Evolutionary conservation across 2,888 invertebrate genomes (phyloP).

Genomic region (Acanthopleura granulata): DNA sequence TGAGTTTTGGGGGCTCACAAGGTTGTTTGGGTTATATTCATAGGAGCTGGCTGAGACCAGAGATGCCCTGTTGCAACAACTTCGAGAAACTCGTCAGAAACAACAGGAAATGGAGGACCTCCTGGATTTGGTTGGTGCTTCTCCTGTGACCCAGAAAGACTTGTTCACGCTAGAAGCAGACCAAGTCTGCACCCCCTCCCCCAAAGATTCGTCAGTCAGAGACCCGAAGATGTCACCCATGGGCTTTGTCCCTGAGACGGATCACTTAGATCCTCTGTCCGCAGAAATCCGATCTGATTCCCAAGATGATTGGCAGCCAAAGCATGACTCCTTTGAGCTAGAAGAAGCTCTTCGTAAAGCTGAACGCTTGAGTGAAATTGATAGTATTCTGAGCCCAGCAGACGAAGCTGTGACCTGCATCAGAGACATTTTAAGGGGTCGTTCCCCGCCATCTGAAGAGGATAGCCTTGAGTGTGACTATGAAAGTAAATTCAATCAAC

Average conservation of each 20-base stretch:
- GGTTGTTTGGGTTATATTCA: slow-evolving; percentile 24
- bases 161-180: background rate
- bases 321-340: background rate
- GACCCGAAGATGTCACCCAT: background rate
- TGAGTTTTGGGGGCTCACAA: background rate
- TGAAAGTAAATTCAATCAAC: background rate
- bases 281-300: background rate
- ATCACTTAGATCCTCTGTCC: background rate
- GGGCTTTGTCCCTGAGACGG: background rate
- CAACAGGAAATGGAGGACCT: slow-evolving; percentile 41
- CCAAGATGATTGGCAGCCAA: background rate
- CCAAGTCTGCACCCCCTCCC: background rate
- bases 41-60: slow-evolving; percentile 59
- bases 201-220: background rate
- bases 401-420: background rate
- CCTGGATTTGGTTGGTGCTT: slow-evolving; percentile 6
- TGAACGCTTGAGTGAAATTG: background rate
- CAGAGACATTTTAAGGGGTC: background rate
- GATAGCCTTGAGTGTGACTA: background rate
- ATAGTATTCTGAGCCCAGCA: background rate
- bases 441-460: background rate
- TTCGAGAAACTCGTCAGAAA: slow-evolving; percentile 36
- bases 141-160: background rate
- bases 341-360: background rate
- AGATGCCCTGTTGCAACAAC: slow-evolving; percentile 52